A percentile compares a stretch with the other conserved stretches of the same genome.
Conservation (phyloP, 2,888 invertebrate species). For the Subacronicta megacephala region DNA sequence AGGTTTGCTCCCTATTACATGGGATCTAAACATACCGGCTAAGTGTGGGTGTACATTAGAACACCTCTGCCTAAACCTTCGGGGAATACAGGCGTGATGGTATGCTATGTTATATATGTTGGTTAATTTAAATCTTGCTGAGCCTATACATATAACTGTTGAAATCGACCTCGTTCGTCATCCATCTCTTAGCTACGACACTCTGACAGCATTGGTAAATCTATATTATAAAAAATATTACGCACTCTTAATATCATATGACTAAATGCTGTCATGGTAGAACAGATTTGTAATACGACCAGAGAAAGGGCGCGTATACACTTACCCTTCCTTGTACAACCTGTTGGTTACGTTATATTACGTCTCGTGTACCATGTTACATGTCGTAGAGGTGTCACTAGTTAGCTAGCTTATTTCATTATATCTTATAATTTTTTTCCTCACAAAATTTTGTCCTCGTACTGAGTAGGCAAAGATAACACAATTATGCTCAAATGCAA, state of each 20-base stretch:
- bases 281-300: slow-evolving; percentile 59
- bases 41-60: too few species aligned
- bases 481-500: too few species aligned
- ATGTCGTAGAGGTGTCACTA: slow-evolving; percentile 32
- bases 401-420: slow-evolving; percentile 1
- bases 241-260: slow-evolving; percentile 33
- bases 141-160: too few species aligned
- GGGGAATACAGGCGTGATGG: too few species aligned
- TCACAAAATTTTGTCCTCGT: too few species aligned
- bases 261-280: slow-evolving; percentile 48
- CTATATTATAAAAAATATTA: not conserved
- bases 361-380: slow-evolving; percentile 38
- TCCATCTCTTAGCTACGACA: not conserved
- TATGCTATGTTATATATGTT: too few species aligned
- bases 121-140: too few species aligned
- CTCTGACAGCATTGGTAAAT: not conserved
- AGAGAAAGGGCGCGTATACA: slow-evolving; percentile 72
- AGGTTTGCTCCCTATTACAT: too few species aligned
- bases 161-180: not conserved
- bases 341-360: slow-evolving; percentile 65
- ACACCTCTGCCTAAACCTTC: too few species aligned
- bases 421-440: too few species aligned
- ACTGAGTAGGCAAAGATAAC: too few species aligned
- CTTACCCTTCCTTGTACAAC: slow-evolving; percentile 68
- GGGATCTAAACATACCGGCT: too few species aligned